phyloP scores from a whole-genome alignment of 2,797 vertebrate genomes.

The Buphagus erythrorhynchus region DNA sequence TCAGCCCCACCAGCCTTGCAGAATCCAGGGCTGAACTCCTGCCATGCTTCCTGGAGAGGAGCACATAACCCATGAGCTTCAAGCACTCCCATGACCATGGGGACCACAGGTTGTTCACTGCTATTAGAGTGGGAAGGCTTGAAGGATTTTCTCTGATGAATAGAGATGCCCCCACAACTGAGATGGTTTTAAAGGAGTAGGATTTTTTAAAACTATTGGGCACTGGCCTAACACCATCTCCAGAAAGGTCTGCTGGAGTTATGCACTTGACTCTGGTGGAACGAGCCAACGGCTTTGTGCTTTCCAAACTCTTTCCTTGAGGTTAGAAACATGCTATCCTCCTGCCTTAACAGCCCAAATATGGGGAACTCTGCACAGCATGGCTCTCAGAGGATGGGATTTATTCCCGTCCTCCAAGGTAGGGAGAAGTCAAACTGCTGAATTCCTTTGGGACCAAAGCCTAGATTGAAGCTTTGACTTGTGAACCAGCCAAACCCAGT shows the following conservation, averaged over 20 bases:
- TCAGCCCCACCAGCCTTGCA: background rate
- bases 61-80: background rate
- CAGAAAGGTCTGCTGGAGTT: background rate
- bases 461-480: background rate
- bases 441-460: background rate
- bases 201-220: background rate
- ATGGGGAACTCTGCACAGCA: background rate
- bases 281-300: background rate
- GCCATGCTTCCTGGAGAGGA: fast-evolving
- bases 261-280: too few species aligned
- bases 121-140: background rate
- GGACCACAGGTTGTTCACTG: background rate
- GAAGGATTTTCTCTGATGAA: background rate
- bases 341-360: background rate
- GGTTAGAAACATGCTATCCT: background rate
- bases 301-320: background rate
- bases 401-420: background rate
- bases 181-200: background rate
- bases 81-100: fast-evolving
- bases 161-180: background rate
- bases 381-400: background rate
- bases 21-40: background rate
- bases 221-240: background rate
- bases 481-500: background rate
- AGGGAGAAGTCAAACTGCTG: background rate